Base-by-base conservation (phyloP, 37 sponge, comb jelly and placozoan species). In the Ianthella basta region DNA sequence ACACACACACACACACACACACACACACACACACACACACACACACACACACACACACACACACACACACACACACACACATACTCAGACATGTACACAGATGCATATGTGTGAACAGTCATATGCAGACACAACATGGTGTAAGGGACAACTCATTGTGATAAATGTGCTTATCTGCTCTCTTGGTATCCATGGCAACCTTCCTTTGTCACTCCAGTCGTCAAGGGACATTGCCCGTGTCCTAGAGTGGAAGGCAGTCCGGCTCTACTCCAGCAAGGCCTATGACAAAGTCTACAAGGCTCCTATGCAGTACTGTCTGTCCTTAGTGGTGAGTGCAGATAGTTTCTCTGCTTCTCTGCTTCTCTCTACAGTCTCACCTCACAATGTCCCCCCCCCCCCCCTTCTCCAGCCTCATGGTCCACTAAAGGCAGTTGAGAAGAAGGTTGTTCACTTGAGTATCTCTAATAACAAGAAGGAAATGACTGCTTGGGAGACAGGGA, bases 251-350 rank as follows among this genome's bases (percentile, higher is more conserved):
- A 94, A 91, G 79, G 88, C 87, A 55, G 93, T 95, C 55, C 83
- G 84, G 44, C 57, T 86, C 34, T 95, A 85, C 86, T 70, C 72
- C 56, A 91, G 96, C 27, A 82, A 77, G 25, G 60, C 85, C 50
- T 95, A 92, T 67, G 84, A 83, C 59, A 90, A 92, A 84, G 81
- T 87, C 54, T 92, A 90, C 90, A 90, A 92, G 61, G 90, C 96
- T 8, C 96, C 96, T 20, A 82, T 85, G 0, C 35, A 85, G 33
- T 82, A 84, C 88, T 95, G 96, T 66, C 86, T 92, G 82, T 91
- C 96, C 12, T 59, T 95, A 16, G 78, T 92, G 86, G 94, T 94
- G 50, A 83, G 94, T 72, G 59, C 15, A 25, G 15, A 36, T 18
- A 13, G 44, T 74, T 35, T 35, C 40, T 14, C 41, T 36, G 25